phyloP scores from a whole-genome alignment of 2,113 vertebrate species.

The Microcebus ravelobensis region DNA sequence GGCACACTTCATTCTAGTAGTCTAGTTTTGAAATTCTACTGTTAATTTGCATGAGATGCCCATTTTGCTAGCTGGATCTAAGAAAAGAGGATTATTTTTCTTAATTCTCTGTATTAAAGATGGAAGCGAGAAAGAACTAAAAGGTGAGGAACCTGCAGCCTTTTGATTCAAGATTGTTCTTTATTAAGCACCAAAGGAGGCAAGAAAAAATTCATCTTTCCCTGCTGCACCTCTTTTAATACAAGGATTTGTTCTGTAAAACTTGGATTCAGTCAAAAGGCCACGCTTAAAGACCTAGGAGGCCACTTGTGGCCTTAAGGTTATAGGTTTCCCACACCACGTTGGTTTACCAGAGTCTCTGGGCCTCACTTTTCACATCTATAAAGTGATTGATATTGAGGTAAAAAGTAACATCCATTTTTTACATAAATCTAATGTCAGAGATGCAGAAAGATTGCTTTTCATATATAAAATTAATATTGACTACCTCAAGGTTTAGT shows the following conservation, averaged over 20 bases:
- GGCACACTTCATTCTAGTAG: neutral
- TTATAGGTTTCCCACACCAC: too few species aligned
- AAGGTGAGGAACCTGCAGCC: too few species aligned
- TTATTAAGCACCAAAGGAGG: too few species aligned
- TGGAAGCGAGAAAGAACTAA: neutral
- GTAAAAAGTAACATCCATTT: neutral
- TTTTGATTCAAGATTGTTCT: too few species aligned
- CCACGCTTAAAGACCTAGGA: too few species aligned
- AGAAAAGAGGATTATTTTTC: neutral
- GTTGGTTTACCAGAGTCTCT: too few species aligned
- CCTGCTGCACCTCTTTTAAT: neutral
- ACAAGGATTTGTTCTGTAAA: neutral
- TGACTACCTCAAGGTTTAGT: neutral
- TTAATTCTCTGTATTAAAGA: neutral
- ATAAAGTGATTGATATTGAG: neutral
- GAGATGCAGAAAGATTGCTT: neutral
- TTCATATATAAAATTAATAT: neutral
- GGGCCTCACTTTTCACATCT: neutral
- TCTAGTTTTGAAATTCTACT: constrained; percentile 2
- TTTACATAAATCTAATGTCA: neutral
- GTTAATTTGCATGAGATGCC: neutral
- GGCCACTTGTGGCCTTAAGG: too few species aligned
- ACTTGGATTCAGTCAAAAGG: too few species aligned
- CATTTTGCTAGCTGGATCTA: neutral
- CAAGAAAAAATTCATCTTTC: too few species aligned